Evolutionary conservation across 2,113 vertebrate genomes (phyloP), one percentile per base, ranked within the genome.

Genomic region (Myrmecophaga tridactyla): DNA sequence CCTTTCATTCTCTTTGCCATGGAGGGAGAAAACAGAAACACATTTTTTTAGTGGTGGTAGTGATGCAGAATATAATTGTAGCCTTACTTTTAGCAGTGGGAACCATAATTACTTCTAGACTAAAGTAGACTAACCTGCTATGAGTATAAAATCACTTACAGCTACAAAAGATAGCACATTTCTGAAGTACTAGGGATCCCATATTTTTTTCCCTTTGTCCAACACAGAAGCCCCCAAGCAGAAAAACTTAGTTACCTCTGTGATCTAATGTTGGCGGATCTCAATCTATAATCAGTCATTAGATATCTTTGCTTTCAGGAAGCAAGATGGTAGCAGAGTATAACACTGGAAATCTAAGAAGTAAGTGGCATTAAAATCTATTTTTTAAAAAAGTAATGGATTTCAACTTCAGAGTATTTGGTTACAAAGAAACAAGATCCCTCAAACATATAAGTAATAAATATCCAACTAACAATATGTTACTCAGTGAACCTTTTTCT

Each of bases 21-120:
- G 53, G 46, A n/a, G 15, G 34, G 15, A 60, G 46, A 43, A 92
- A 94, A 89, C 18, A 87, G 77, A 72, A 34, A 81, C 10, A 81
- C 2, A 1, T 43, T 70, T 75, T 93, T 96, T 89, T 70, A 13
- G 11, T 92, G 15, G 51, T 53, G 51, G 14, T 53, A 17, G 51
- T 82, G 73, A 43, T 76, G 5, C 21, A 81, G 85, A 46, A 63
- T 90, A 21, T 80, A 75, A 86, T 90, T 92, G 65, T 39, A 87
- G 63, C n/a, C 36, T 94, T 90, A 58, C 73, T 90, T 96, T 92
- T 56, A 63, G 43, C 67, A 80, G 58, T 43, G 18, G 78, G 69
- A 96, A 70, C 69, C 72, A 88, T 43, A 90, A 93, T 92, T 95
- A 90, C 69, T 48, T 95, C 20, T 56, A 89, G 70, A 92, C 53